These are phyloP conservation scores for zebrafish (Danio rerio) DNA, from an alignment of 2,113 vertebrate species.

Conservation along the genomic window GRCz12tu NC_133190.1:39365001-39365500, in stretches of 20 bases:
- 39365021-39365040: too few species aligned
- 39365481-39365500: conserved; percentile 21
- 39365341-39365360: conserved; percentile 24
- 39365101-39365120: too few species aligned
- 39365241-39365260: conserved; percentile 44
- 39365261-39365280: conserved; percentile 70
- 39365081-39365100: too few species aligned
- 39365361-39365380: conserved; percentile 32
- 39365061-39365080: too few species aligned
- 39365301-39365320: conserved; percentile 61
- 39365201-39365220: background rate
- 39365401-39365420: conserved; percentile 80
- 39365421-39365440: conserved; percentile 65
- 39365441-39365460: conserved; percentile 58
- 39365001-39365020: too few species aligned
- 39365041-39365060: too few species aligned
- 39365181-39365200: background rate
- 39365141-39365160: too few species aligned
- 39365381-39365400: conserved; percentile 67
- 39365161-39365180: background rate
- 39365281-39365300: conserved; percentile 71
- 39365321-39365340: conserved; percentile 45
- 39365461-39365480: background rate
- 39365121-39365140: too few species aligned
- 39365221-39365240: conserved; percentile 36